Conservation (phyloP, 2,113 vertebrate genomes). For the Ailuropoda melanoleuca region DNA sequence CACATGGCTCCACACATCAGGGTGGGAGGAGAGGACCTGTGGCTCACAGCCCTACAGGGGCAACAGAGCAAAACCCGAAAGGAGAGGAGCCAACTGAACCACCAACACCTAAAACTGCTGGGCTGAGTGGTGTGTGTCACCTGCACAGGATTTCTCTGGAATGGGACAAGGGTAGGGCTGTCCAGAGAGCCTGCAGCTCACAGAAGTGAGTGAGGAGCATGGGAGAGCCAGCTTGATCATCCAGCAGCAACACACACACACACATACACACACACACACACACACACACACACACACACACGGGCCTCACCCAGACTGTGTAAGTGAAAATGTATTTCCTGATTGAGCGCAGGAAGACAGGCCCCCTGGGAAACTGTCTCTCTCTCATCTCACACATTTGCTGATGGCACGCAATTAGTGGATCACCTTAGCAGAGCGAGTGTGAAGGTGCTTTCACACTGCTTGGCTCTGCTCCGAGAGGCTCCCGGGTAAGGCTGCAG, state of each 20-base stretch:
- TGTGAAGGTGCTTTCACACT: conserved; percentile 51
- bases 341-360: neutral
- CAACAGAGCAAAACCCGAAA: neutral
- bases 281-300: neutral
- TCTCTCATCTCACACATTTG: conserved; percentile 71
- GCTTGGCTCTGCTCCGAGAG: conserved; percentile 57
- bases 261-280: no score
- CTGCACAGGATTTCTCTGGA: neutral
- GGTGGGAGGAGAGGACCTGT: neutral
- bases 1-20: fast-evolving
- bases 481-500: conserved; percentile 20
- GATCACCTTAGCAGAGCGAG: conserved; percentile 40
- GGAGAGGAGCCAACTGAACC: neutral
- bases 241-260: neutral
- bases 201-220: neutral
- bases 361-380: conserved; percentile 59
- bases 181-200: neutral
- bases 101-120: no score
- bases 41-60: neutral
- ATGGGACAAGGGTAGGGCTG: neutral
- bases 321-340: conserved; percentile 54
- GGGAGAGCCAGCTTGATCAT: neutral
- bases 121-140: neutral
- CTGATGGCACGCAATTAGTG: conserved; percentile 75
- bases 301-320: neutral